These are phyloP conservation scores for Drosophila siamana DNA, from an alignment of 2,888 invertebrate genomes.

Conservation along the genomic window DNA sequence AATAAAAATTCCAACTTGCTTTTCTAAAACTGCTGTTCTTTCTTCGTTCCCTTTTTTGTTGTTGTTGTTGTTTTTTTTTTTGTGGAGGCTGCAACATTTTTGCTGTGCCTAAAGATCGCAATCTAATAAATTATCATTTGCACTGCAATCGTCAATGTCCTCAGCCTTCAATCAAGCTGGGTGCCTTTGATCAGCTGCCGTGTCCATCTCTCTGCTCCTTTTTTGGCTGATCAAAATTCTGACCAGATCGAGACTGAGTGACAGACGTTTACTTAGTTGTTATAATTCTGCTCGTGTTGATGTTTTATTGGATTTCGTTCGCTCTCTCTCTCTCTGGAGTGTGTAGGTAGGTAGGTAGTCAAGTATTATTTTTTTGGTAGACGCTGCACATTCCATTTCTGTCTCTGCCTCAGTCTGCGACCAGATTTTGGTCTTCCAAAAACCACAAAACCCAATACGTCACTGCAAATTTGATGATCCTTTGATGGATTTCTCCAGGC, in stretches of 20 bases:
- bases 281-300: conserved; percentile 81
- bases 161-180: conserved; percentile 72
- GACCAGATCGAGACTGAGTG: conserved; percentile 68
- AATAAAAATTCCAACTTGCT: conserved; percentile 70
- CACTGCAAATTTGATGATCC: conserved; percentile 75
- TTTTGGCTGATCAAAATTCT: conserved; percentile 77
- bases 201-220: conserved; percentile 36
- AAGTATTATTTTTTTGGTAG: conserved; percentile 41
- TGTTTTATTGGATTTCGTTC: conserved; percentile 74
- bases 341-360: conserved; percentile 18
- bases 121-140: conserved; percentile 82
- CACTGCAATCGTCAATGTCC: conserved; percentile 77
- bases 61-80: background rate
- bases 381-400: conserved; percentile 53
- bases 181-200: conserved; percentile 78
- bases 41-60: background rate
- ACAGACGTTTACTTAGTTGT: conserved; percentile 80
- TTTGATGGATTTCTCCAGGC: conserved; percentile 73
- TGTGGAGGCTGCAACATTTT: conserved; percentile 35
- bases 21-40: conserved; percentile 23
- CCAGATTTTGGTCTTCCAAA: conserved; percentile 27
- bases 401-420: conserved; percentile 22
- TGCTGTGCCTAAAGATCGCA: conserved; percentile 69
- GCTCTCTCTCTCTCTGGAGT: conserved; percentile 27
- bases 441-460: conserved; percentile 61